Evolutionary conservation across 2,113 vertebrate genomes (phyloP).

Genomic region (Triplophysa siluroides): DNA sequence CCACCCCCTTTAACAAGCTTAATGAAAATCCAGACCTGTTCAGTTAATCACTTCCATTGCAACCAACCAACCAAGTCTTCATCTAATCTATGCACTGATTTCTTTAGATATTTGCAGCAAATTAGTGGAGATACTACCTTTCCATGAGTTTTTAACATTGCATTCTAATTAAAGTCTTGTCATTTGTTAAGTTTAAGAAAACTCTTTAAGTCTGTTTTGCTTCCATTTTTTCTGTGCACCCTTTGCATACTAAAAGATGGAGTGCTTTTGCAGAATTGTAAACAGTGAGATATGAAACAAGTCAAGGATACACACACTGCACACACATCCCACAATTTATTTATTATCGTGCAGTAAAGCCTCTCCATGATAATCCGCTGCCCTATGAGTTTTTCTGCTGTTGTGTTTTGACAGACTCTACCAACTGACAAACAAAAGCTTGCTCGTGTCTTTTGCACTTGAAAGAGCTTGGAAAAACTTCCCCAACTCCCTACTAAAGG

Average conservation of each 20-base stretch:
- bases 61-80: no score
- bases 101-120: no score
- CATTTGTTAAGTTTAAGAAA: no score
- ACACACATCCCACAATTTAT: neutral
- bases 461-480: neutral
- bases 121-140: no score
- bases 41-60: conserved; percentile 8
- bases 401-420: conserved; percentile 46
- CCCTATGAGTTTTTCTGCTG: conserved; percentile 44
- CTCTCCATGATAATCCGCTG: conserved; percentile 23
- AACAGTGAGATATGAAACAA: neutral
- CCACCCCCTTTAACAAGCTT: neutral
- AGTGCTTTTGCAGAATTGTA: neutral
- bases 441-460: neutral
- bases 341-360: conserved; percentile 1
- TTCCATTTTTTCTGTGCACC: no score
- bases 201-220: no score
- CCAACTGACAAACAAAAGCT: conserved; percentile 8
- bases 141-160: no score
- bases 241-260: neutral
- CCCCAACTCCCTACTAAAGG: conserved; percentile 65
- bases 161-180: no score
- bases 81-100: no score
- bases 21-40: conserved; percentile 20
- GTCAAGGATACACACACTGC: neutral